Evolutionary conservation across 2,888 invertebrate species (phyloP).

Genomic region (Pristionchus japonicus): DNA sequence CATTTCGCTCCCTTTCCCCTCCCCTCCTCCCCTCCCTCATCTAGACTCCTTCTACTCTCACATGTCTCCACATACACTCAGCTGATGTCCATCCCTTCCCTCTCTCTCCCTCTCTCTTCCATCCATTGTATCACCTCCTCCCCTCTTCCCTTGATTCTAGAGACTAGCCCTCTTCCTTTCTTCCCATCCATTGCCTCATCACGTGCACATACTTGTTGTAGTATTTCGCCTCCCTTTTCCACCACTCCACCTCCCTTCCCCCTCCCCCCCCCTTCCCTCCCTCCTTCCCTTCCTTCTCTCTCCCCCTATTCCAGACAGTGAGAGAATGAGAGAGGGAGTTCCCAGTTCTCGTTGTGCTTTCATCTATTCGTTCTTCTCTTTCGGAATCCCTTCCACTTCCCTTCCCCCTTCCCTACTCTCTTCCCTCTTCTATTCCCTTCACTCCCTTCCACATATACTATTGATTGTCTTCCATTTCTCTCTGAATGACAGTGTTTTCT

Average conservation of each 20-base stretch:
- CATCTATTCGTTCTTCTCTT: slow-evolving; percentile 15
- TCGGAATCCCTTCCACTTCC: background rate
- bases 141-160: slow-evolving; percentile 34
- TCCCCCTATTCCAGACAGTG: background rate
- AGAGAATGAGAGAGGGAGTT: background rate
- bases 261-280: background rate
- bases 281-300: slow-evolving; percentile 18
- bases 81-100: background rate
- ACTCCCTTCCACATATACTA: slow-evolving; percentile 36
- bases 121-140: background rate
- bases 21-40: background rate
- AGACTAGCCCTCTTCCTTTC: background rate
- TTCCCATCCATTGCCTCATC: slow-evolving; percentile 22
- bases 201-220: slow-evolving; percentile 41
- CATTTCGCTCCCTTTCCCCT: background rate
- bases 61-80: slow-evolving; percentile 22
- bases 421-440: slow-evolving; percentile 20
- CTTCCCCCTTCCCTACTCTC: background rate
- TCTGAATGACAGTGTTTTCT: background rate
- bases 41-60: slow-evolving; percentile 11
- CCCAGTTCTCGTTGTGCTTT: slow-evolving; percentile 14
- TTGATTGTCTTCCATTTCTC: slow-evolving; percentile 26
- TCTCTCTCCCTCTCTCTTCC: slow-evolving; percentile 14
- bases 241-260: background rate
- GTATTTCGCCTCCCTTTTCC: slow-evolving; percentile 13